Evolutionary conservation across 2,888 invertebrate genomes (phyloP).

Genomic region (Salpingus planirostris): DNA sequence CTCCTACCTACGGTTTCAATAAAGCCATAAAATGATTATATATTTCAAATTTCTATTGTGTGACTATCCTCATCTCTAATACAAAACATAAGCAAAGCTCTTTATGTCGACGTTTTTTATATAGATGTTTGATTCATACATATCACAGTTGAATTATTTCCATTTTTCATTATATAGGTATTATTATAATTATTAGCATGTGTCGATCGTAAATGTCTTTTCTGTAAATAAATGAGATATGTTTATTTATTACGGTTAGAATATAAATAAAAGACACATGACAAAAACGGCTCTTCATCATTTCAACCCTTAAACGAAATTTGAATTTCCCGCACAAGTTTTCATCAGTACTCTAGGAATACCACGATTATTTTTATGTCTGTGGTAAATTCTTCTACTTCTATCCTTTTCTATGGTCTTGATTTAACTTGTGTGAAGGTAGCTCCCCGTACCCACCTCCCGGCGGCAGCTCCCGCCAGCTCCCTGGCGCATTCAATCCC

Average conservation of each 20-base stretch:
- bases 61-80: conserved; percentile 9
- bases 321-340: too few species aligned
- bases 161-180: too few species aligned
- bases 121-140: conserved; percentile 39
- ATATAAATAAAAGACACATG: conserved; percentile 27
- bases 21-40: background rate
- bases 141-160: conserved; percentile 34
- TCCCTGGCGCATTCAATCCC: too few species aligned
- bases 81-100: conserved; percentile 18
- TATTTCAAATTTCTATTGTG: conserved; percentile 17
- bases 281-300: too few species aligned
- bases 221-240: conserved; percentile 30
- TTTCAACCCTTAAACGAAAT: too few species aligned
- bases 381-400: too few species aligned
- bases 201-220: conserved; percentile 28
- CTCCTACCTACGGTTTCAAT: conserved; percentile 1
- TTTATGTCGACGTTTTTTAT: conserved; percentile 35
- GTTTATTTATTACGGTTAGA: conserved; percentile 32
- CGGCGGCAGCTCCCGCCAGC: too few species aligned
- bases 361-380: too few species aligned
- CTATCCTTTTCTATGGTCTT: too few species aligned
- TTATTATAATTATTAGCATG: conserved; percentile 29
- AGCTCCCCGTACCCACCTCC: too few species aligned
- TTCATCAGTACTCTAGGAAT: too few species aligned
- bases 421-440: too few species aligned